Conservation (phyloP, 2,888 invertebrate genomes). For the Habrosyne pyritoides region DNA sequence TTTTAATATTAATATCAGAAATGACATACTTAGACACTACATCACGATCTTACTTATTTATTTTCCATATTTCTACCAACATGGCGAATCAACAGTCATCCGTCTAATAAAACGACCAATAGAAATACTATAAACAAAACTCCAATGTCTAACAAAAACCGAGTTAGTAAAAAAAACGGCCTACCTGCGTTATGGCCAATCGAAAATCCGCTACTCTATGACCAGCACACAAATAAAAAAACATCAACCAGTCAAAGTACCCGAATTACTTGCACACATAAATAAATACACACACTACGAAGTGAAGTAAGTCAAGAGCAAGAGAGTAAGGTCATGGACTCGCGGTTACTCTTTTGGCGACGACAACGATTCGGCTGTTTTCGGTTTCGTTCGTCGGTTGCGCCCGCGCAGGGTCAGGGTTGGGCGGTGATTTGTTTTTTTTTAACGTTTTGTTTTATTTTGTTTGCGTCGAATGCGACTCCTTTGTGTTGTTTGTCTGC, state of each 20-base stretch:
- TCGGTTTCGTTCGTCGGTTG: slow-evolving; percentile 54
- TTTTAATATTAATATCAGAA: no score
- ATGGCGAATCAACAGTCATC: neutral
- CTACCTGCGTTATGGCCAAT: slow-evolving; percentile 16
- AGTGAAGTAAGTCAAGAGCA: slow-evolving; percentile 55
- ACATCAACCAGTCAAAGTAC: slow-evolving; percentile 50
- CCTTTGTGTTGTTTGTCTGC: neutral
- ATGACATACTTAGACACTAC: no score
- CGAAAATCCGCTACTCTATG: slow-evolving; percentile 46
- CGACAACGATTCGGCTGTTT: slow-evolving; percentile 56
- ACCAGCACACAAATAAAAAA: slow-evolving; percentile 37
- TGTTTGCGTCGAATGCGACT: slow-evolving; percentile 7
- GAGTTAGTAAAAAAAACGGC: slow-evolving; percentile 6
- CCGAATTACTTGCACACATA: slow-evolving; percentile 71
- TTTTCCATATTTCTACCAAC: neutral
- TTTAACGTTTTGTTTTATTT: slow-evolving; percentile 13
- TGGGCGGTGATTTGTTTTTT: slow-evolving; percentile 48
- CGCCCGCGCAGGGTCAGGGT: slow-evolving; percentile 57
- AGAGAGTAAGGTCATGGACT: slow-evolving; percentile 72
- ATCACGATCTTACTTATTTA: no score
- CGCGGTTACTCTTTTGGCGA: slow-evolving; percentile 54
- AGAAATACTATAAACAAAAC: neutral
- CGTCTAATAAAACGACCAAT: neutral
- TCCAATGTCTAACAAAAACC: slow-evolving; percentile 5
- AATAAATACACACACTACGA: slow-evolving; percentile 36